Evolutionary conservation across 2,113 vertebrate genomes (phyloP).

Genomic region (Phalacrocorax aristotelis): DNA sequence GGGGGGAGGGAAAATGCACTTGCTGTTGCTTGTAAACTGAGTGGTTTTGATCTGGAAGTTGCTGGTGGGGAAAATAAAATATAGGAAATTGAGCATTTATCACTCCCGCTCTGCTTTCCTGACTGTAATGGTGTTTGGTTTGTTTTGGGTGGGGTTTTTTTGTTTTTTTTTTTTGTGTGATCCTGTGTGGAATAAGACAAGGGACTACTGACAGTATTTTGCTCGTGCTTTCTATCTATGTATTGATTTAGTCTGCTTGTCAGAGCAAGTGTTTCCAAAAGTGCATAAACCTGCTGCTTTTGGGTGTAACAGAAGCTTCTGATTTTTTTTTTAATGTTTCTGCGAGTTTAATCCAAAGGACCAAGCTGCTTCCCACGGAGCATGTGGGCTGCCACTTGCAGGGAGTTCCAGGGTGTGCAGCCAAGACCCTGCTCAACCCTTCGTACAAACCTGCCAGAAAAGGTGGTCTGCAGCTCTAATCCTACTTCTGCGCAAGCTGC

Average conservation of each 20-base stretch:
- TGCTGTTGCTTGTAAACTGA: not conserved
- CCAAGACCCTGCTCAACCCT: not conserved
- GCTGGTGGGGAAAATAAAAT: constrained; percentile 22
- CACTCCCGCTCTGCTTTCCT: not conserved
- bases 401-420: not conserved
- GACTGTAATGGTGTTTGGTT: not conserved
- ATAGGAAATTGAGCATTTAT: not conserved
- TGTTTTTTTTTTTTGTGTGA: not conserved
- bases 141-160: no score
- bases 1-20: not conserved
- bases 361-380: not conserved
- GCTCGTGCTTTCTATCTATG: not conserved
- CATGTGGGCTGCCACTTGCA: not conserved
- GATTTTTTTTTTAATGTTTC: not conserved
- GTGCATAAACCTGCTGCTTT: not conserved
- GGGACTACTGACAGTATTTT: not conserved
- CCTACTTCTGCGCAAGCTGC: accelerated
- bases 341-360: not conserved
- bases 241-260: not conserved
- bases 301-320: not conserved
- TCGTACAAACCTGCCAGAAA: not conserved
- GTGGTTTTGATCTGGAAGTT: not conserved
- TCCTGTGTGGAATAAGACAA: not conserved
- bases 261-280: not conserved
- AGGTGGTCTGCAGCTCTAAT: not conserved